Base-by-base conservation (phyloP, 2,888 invertebrate genomes). In the Scaptomyza polygonia region DNA sequence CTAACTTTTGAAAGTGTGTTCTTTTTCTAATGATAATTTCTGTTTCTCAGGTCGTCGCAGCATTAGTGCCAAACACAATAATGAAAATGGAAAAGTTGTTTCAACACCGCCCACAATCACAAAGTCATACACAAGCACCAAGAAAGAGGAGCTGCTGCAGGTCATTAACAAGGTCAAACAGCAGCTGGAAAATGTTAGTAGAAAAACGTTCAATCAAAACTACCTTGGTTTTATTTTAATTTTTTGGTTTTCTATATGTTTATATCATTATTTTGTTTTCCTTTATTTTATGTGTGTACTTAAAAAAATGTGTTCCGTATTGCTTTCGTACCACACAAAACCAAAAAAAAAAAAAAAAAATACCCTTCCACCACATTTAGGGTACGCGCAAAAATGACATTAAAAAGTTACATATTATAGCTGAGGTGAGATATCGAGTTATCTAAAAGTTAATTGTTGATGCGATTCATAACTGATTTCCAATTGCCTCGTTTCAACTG, bases 101-200 rank as follows among this genome's bases (percentile, higher is more conserved):
- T 56, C 87, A 5, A 79, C 84, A n/a, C 75, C 89, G 64, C 91
- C 91, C 36, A 90, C 91, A 30, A 90, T 90, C 47, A 91, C 92
- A 45, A 92, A 92, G 82, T 92, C 92, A 49, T 92, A 91, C 63
- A 91, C 91, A 16, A 92, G 90, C 80, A 91, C 91, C 67, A 92
- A 92, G 83, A 92, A 92, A 63, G 96, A 97, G 90, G 97, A 97
- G 88, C 93, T 98, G 70, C 94, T 96, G 85, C 94, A 96, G 89
- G 93, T 97, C 83, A 95, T 96, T 80, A 95, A 96, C 87, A 97
- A 97, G 92, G 97, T 97, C 0, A 94, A 96, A 88, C 94, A 95
- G 76, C 97, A 97, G 91, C 92, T 97, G 69, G 97, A 97, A 93
- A 97, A 95, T 90, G 97, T 97, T 91, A 94, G 95, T 93, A 49